Evolutionary conservation across 2,113 vertebrate genomes (phyloP), one percentile per base, ranked within the genome.

Genomic region (Mus musculus): DNA sequence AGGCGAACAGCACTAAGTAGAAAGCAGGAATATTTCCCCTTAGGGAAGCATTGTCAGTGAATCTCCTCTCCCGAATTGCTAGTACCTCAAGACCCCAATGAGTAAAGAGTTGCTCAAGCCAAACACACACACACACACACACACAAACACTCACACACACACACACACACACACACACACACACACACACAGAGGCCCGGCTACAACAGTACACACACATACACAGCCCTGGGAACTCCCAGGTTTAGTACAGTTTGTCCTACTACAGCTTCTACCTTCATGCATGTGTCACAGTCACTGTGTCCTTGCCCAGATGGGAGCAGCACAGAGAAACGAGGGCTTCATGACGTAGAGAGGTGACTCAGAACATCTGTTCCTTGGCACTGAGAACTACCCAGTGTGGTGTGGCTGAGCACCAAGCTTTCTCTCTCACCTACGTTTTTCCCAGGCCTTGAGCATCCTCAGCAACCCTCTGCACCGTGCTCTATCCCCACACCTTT

Each of bases 61-160:
- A 46, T n/a, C 61, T 17, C 28, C 26, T 92, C 46, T 77, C 28
- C 67, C 71, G 59, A n/a, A 88, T 49, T 19, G 36, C 49, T 28
- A n/a, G 39, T 52, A n/a, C 85, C 63, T 49, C 28, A 56, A 65
- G 67, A 30, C 33, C 36, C 56, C 12, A 17, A 4, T 10, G 36
- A 49, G n/a, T 86, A 16, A 89, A 75, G 33, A 92, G 26, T 26
- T 93, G 33, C 17, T 90, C 80, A 88, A 71, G 22, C 95, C 39
- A 84, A 67, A 49, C 84, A 36, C 26, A 49, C 80, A 39, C 61
- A 59, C 26, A 93, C 11, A 4, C 12, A 82, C 54, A 28, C 56
- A 42, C n/a, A n/a, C n/a, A n/a, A n/a, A n/a, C n/a, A n/a, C n/a
- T n/a, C n/a, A n/a, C n/a, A 28, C 80, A 39, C 61, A 59, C 26